These are phyloP conservation scores for Drosophila parabipectinata DNA, from an alignment of 1,140 invertebrate species.

Conservation along the genomic window DNA sequence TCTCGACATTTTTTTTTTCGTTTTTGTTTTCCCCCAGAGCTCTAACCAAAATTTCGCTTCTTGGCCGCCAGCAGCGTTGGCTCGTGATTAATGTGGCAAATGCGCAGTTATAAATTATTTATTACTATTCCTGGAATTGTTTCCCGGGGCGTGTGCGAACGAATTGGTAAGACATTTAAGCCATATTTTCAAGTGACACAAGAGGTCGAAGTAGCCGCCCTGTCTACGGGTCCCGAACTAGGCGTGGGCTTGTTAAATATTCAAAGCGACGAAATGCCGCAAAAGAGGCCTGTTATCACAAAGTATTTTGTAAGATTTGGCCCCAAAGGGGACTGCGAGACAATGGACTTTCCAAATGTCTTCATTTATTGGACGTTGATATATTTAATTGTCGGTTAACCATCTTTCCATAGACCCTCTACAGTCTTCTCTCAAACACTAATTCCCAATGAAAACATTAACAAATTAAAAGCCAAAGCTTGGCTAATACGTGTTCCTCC, in stretches of 20 bases:
- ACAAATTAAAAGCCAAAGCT: constrained; percentile 64
- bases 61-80: constrained; percentile 45
- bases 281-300: constrained; percentile 13
- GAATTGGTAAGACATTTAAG: constrained; percentile 75
- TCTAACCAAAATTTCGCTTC: not conserved
- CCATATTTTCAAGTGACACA: constrained; percentile 65
- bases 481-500: constrained; percentile 54
- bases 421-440: not conserved
- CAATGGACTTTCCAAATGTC: constrained; percentile 3
- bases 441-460: constrained; percentile 49
- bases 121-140: constrained; percentile 79
- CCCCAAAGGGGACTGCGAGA: not conserved
- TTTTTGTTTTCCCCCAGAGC: not conserved
- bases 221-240: not conserved
- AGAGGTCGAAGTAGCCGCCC: constrained; percentile 12
- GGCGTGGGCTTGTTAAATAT: constrained; percentile 46
- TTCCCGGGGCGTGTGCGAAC: constrained; percentile 66
- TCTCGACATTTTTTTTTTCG: constrained; percentile 14
- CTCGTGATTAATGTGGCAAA: constrained; percentile 81
- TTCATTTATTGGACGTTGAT: constrained; percentile 1
- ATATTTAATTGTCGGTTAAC: constrained; percentile 4
- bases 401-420: not conserved
- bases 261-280: constrained; percentile 29
- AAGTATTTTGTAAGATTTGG: constrained; percentile 10
- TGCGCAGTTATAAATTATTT: constrained; percentile 82